phyloP scores from a whole-genome alignment of 2,797 vertebrate species.

The Natrix natrix region DNA sequence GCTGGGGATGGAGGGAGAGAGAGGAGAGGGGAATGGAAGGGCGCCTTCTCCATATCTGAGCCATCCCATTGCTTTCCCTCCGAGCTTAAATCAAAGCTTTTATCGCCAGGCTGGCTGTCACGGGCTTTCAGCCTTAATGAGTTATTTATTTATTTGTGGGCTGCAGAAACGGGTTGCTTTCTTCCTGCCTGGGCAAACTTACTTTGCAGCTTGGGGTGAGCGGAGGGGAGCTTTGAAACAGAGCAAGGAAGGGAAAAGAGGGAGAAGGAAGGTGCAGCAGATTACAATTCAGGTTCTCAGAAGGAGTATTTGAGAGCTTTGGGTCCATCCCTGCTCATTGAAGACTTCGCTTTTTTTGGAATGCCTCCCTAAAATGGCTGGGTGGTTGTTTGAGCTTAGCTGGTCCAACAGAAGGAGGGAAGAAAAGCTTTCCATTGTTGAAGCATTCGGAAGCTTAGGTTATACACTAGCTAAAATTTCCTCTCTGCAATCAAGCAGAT shows the following conservation, averaged over 20 bases:
- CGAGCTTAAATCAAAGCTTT: constrained; percentile 54
- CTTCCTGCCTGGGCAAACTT: not conserved
- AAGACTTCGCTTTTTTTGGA: not conserved
- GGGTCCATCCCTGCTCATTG: not conserved
- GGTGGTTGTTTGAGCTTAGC: not conserved
- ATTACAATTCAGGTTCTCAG: not conserved
- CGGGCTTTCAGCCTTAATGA: constrained; percentile 27
- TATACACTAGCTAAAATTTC: not conserved
- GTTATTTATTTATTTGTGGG: constrained; percentile 9
- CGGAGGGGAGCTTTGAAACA: not conserved
- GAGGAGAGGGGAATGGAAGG: not conserved
- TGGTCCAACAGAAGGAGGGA: not conserved
- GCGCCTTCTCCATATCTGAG: constrained; percentile 43
- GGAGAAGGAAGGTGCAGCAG: not conserved
- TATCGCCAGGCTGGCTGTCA: constrained; percentile 28
- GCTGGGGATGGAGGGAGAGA: not conserved
- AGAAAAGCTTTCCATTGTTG: not conserved
- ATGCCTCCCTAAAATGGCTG: not conserved
- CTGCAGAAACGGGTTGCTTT: not conserved
- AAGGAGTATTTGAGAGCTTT: not conserved
- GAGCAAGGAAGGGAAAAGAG: not conserved
- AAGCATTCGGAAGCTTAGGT: not conserved
- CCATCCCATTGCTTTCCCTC: constrained; percentile 42
- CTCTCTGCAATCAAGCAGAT: not conserved
- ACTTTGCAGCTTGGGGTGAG: not conserved